Conservation (phyloP, 2,113 vertebrate genomes). For the Rhegmatorhina hoffmannsi region DNA sequence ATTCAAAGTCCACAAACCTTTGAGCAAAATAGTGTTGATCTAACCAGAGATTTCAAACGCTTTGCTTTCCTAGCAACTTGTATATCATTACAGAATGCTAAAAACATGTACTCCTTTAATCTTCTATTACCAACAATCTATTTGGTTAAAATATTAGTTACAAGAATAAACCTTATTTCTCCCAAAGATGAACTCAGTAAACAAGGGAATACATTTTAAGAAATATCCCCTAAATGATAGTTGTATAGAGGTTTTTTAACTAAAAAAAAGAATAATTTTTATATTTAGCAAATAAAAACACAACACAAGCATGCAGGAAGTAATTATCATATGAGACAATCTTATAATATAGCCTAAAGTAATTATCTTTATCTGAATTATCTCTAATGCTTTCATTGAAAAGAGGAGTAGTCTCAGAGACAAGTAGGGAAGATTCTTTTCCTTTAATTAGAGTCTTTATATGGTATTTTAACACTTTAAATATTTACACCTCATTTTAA, state of each 20-base stretch:
- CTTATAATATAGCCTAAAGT: conserved; percentile 41
- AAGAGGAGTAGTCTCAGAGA: conserved; percentile 7
- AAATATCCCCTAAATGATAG: not conserved
- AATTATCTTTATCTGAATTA: conserved; percentile 3
- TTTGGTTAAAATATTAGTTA: conserved; percentile 55
- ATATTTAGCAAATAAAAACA: conserved; percentile 32
- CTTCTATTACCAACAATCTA: conserved; percentile 68
- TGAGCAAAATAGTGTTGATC: conserved; percentile 82
- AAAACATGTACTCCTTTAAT: conserved; percentile 70
- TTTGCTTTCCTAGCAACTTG: conserved; percentile 70
- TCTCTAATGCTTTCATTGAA: not conserved
- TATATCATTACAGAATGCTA: conserved; percentile 78
- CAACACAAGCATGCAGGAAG: conserved; percentile 24
- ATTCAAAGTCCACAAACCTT: conserved; percentile 87
- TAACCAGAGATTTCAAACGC: conserved; percentile 80
- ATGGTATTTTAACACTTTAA: not conserved
- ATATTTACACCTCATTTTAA: not conserved
- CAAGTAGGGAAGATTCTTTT: not conserved
- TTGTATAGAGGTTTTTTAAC: not conserved
- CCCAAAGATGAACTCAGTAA: conserved; percentile 39
- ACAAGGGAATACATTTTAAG: conserved; percentile 35
- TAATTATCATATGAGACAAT: conserved; percentile 47
- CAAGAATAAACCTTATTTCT: conserved; percentile 44
- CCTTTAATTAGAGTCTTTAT: not conserved
- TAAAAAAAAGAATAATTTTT: not conserved